A percentile compares a stretch with the other conserved stretches of the same genome.
These are phyloP conservation scores for Balanococcus diminutus DNA, from an alignment of 2,888 invertebrate genomes.

Conservation along the genomic window DNA sequence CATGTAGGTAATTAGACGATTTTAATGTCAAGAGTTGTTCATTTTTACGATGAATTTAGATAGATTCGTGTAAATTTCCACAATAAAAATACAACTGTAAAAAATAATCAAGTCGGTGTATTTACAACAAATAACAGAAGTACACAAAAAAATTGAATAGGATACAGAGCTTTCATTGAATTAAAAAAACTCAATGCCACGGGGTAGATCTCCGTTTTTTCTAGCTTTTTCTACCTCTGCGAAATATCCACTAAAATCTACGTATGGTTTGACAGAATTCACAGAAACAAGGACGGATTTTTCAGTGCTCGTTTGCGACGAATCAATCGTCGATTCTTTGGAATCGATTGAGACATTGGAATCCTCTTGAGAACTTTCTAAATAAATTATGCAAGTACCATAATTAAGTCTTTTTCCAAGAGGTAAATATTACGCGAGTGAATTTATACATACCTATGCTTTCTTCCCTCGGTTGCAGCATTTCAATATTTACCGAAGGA, in stretches of 20 bases:
- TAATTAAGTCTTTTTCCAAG: no score
- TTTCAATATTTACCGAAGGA: neutral
- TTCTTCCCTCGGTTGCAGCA: neutral
- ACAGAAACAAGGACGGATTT: conserved; percentile 21
- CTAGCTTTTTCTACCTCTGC: conserved; percentile 73
- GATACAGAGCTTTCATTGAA: neutral
- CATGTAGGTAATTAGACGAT: conserved; percentile 28
- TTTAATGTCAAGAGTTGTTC: neutral
- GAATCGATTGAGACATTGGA: conserved; percentile 44
- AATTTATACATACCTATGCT: neutral
- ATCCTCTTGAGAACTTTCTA: conserved; percentile 39
- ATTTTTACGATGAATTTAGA: neutral
- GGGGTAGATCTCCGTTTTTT: conserved; percentile 70
- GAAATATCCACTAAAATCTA: conserved; percentile 83
- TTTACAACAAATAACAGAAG: neutral
- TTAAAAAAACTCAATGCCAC: conserved; percentile 37
- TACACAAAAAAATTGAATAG: neutral
- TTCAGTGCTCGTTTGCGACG: conserved; percentile 34
- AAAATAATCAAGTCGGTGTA: neutral
- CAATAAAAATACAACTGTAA: neutral
- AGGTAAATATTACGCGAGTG: neutral
- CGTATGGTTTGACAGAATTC: conserved; percentile 77
- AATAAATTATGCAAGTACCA: no score
- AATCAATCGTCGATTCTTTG: conserved; percentile 49
- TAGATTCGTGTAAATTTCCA: neutral